Base-by-base conservation (phyloP, 2,113 vertebrate species). In the Calonectris borealis region DNA sequence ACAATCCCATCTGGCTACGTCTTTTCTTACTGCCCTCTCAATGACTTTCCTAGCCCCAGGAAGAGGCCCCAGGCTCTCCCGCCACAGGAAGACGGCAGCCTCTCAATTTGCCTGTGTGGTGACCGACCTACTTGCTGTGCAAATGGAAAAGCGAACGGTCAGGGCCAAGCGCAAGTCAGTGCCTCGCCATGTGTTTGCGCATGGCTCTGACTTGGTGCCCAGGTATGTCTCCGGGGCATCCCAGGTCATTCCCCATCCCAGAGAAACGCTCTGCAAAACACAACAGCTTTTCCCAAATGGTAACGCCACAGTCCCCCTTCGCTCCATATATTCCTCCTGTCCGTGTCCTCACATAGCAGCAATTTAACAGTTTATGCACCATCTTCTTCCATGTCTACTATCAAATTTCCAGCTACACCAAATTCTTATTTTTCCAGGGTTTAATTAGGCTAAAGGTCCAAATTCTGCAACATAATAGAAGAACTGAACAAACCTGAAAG, bases 181-280 rank as follows among this genome's bases (percentile, higher is more conserved):
- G 78, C 78, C 44, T 88, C 83, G 81, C 98, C 98, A 99, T 98
- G 98, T 99, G 99, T 98, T 96, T 79, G 90, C 92, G 7, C 93
- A 92, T 98, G 95, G 95, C 97, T 98, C 96, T 98, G 98, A 98
- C 98, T 98, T 97, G 70, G 93, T 98, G 98, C 98, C 98, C 98
- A 99, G 98, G 97, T 98, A 98, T 98, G 97, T 97, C 96, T 68
- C 83, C 8, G 29, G 97, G 97, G 96, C 73, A 36, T 69, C 46
- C 90, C 96, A 93, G 94, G 69, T 93, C 90, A 83, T 44, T 68
- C 42, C 54, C 75, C 44, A 84, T 68, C 96, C 86, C 7, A 6
- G 81, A 95, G 84, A 97, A 97, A 32, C 2, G 2, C 40, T 72
- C 79, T 42, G 27, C 31, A 71, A 76, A 93, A 77, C 10, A 2